Percentiles rank a stretch among this genome's conserved stretches.
Conservation (phyloP, 2,888 invertebrate genomes). For the Parapristionchus giblindavisi region DNA sequence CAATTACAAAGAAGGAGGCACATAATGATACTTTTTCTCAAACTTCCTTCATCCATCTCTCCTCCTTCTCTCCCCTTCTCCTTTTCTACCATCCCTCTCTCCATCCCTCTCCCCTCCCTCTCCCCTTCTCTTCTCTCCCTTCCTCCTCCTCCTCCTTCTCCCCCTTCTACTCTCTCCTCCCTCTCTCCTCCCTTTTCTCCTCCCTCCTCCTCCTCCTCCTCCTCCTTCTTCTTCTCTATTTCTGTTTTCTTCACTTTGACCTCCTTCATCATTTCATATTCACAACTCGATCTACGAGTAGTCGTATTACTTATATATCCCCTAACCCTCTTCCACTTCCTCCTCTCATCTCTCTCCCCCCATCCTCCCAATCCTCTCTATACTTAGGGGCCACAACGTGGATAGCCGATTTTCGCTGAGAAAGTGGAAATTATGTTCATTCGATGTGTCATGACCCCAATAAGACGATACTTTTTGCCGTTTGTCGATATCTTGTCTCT, state of each 20-base stretch:
- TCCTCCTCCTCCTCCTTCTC: slow-evolving; percentile 3
- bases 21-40: too few species aligned
- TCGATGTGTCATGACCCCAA: too few species aligned
- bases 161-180: neutral
- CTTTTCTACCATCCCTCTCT: neutral
- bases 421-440: too few species aligned
- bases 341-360: slow-evolving; percentile 4
- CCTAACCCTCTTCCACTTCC: neutral
- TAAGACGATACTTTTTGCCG: too few species aligned
- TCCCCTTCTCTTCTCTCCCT: slow-evolving; percentile 8
- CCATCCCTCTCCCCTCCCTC: slow-evolving; percentile 1
- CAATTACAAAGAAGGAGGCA: too few species aligned
- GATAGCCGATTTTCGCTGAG: too few species aligned
- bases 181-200: neutral
- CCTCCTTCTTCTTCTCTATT: neutral
- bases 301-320: neutral
- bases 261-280: slow-evolving; percentile 22
- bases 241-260: slow-evolving; percentile 1
- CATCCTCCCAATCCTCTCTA: too few species aligned
- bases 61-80: slow-evolving; percentile 1
- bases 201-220: neutral
- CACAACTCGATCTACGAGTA: slow-evolving; percentile 19
- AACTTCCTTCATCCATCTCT: too few species aligned
- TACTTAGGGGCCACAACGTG: too few species aligned
- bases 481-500: too few species aligned